phyloP scores from a whole-genome alignment of 2,113 vertebrate genomes.

The Paracanthobrama guichenoti region DNA sequence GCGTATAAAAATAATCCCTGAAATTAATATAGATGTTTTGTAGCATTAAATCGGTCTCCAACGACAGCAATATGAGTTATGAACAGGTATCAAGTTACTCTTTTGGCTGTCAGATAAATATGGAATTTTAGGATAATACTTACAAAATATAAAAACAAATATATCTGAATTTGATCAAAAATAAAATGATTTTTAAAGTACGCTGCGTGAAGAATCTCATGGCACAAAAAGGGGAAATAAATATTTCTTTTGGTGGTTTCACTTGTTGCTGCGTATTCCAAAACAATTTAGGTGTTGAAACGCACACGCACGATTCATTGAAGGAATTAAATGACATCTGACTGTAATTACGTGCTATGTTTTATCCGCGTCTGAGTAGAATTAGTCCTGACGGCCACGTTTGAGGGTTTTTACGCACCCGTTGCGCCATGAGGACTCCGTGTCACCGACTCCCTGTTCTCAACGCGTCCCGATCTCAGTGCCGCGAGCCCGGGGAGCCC shows the following conservation, averaged over 20 bases:
- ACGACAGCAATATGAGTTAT: slow-evolving; percentile 17
- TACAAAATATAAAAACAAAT: not conserved
- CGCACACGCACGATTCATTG: not conserved
- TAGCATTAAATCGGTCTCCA: slow-evolving; percentile 7
- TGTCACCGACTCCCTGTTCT: slow-evolving; percentile 72
- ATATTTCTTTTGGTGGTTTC: not conserved
- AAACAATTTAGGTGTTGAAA: not conserved
- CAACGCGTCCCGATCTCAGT: slow-evolving; percentile 85
- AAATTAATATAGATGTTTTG: not conserved
- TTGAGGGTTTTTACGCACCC: slow-evolving; percentile 84
- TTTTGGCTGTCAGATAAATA: slow-evolving; percentile 53
- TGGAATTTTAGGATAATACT: slow-evolving; percentile 56
- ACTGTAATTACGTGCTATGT: slow-evolving; percentile 3
- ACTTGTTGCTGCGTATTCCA: slow-evolving; percentile 21
- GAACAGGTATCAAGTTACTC: slow-evolving; percentile 11
- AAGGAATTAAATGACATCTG: slow-evolving; percentile 17
- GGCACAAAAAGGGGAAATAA: not conserved
- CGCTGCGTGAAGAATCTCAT: too few relatives aligned
- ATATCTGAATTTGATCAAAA: not conserved
- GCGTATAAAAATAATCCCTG: not conserved
- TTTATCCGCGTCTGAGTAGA: not conserved
- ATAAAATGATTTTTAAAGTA: not conserved
- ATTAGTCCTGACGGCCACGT: slow-evolving; percentile 21
- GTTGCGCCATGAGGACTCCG: slow-evolving; percentile 91
- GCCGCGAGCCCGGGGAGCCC: slow-evolving; percentile 78